A percentile compares a stretch with the other conserved stretches of the same genome.
Evolutionary conservation across 2,888 invertebrate species (phyloP).

Genomic region (Zhuqinia jingwanae): DNA sequence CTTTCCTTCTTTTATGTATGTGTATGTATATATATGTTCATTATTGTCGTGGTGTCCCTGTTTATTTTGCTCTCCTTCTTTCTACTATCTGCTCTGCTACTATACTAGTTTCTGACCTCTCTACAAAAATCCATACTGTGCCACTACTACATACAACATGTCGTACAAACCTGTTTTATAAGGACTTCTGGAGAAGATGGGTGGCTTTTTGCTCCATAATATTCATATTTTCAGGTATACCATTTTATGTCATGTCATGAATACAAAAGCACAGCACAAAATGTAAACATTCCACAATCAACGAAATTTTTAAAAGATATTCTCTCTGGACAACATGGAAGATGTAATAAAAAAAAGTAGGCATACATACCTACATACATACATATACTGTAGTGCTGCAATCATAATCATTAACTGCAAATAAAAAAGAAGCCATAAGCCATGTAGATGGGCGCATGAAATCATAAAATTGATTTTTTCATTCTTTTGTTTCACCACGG

Average conservation of each 20-base stretch:
- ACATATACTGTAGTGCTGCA: too few relatives aligned
- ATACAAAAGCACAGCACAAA: background rate
- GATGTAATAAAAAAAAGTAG: too few relatives aligned
- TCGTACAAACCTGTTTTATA: background rate
- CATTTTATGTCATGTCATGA: background rate
- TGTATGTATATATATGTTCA: background rate
- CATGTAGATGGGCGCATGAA: too few relatives aligned
- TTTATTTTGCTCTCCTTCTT: conserved; percentile 16
- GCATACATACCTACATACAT: too few relatives aligned
- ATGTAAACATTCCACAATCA: background rate
- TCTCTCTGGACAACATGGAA: too few relatives aligned
- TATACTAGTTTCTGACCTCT: background rate
- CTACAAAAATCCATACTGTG: conserved; percentile 31
- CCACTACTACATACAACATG: conserved; percentile 1
- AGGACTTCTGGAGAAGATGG: background rate
- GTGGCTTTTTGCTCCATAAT: conserved; percentile 7
- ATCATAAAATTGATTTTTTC: too few relatives aligned
- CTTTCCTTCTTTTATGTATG: background rate
- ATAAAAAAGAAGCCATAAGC: too few relatives aligned
- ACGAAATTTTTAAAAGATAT: too few relatives aligned
- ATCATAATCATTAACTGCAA: too few relatives aligned
- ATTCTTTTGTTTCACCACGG: too few relatives aligned
- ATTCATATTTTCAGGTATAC: conserved; percentile 45
- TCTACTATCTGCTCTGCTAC: background rate
- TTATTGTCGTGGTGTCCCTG: conserved; percentile 20